phyloP scores from a whole-genome alignment of 2,797 vertebrate genomes.

The Sebastes iracundus region DNA sequence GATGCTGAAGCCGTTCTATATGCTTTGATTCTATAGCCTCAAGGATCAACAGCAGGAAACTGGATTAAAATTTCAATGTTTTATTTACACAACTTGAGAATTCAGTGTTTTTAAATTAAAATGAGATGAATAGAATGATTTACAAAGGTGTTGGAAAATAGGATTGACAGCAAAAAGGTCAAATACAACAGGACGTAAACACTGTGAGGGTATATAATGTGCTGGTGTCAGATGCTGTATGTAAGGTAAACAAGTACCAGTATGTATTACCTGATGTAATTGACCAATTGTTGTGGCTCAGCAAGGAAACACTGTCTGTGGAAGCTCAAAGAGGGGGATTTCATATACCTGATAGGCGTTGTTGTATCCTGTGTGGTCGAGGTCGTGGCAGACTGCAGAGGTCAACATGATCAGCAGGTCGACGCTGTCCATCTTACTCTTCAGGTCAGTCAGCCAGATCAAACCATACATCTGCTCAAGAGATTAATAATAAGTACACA shows the following conservation, averaged over 20 bases:
- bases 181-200: background rate
- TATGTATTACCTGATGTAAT: background rate
- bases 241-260: background rate
- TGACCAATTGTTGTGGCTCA: background rate
- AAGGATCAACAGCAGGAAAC: background rate
- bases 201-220: background rate
- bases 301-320: too few relatives aligned
- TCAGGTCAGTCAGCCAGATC: slow-evolving; percentile 86
- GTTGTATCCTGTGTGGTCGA: slow-evolving; percentile 87
- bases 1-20: background rate
- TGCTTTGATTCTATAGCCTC: background rate
- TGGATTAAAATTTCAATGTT: background rate
- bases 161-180: background rate
- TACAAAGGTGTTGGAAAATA: background rate
- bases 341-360: slow-evolving; percentile 83
- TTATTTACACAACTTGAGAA: background rate
- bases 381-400: slow-evolving; percentile 85
- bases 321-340: too few relatives aligned
- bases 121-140: background rate
- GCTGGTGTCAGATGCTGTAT: background rate
- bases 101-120: background rate
- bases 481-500: background rate
- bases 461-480: slow-evolving; percentile 84
- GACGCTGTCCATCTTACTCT: slow-evolving; percentile 78
- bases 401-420: slow-evolving; percentile 86